A percentile compares a stretch with the other conserved stretches of the same genome.
phyloP scores from a whole-genome alignment of 2,113 vertebrate genomes.

The Cryptoleucopteryx plumbea region DNA sequence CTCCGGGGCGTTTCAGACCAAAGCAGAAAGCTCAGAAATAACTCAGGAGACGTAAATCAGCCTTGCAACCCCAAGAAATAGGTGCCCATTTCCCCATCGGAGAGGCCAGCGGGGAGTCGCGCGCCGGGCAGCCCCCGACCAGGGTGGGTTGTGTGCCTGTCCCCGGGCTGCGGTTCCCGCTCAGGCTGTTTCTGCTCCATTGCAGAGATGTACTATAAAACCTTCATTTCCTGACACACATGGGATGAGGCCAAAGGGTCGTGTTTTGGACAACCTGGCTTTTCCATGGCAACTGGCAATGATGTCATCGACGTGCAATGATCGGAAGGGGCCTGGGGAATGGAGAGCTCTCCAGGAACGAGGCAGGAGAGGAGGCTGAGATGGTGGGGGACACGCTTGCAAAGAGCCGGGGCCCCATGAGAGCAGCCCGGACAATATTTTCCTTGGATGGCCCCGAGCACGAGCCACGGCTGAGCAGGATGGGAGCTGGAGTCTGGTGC shows the following conservation, averaged over 20 bases:
- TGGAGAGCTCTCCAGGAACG: neutral
- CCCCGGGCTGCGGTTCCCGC: neutral
- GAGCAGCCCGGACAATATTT: neutral
- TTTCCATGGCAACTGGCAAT: slow-evolving; percentile 6
- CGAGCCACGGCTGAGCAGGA: rapidly evolving
- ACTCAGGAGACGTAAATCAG: neutral
- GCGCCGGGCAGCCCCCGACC: rapidly evolving
- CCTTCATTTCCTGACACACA: slow-evolving; percentile 7
- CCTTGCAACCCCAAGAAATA: rapidly evolving
- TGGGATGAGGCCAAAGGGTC: slow-evolving; percentile 35
- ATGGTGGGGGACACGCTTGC: rapidly evolving
- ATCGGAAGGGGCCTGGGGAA: neutral
- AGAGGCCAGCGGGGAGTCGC: neutral
- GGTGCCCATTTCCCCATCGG: neutral
- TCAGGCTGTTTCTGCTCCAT: neutral
- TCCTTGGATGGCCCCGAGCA: neutral
- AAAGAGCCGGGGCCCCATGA: rapidly evolving
- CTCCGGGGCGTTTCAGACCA: neutral
- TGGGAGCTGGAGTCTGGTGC: rapidly evolving
- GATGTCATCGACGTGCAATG: neutral
- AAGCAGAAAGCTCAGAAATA: neutral
- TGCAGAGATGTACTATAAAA: neutral
- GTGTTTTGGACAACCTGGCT: slow-evolving; percentile 43
- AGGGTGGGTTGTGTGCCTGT: neutral
- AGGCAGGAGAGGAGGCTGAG: neutral